Conservation (phyloP, 2,113 vertebrate species). For the Halcyon senegalensis region DNA sequence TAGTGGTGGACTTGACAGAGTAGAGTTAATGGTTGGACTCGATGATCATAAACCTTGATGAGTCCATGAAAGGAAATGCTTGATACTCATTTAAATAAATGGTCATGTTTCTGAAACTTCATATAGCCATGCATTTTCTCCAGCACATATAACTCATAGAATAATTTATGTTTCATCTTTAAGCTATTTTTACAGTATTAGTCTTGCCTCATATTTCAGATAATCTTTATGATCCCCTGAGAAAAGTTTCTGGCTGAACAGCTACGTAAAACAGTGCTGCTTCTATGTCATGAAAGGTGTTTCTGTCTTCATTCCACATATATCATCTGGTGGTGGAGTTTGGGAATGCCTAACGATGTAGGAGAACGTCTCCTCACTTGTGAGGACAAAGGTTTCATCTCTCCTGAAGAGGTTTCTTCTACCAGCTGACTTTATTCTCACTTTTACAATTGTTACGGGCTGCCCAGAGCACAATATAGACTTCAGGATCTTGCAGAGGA, state of each 20-base stretch:
- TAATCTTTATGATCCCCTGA: not conserved
- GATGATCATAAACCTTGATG: too few species aligned
- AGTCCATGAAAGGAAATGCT: not conserved
- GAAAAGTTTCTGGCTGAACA: not conserved
- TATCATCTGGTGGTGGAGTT: not conserved
- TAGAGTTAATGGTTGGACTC: too few species aligned
- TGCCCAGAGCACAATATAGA: not conserved
- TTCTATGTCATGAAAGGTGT: not conserved
- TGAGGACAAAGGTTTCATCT: not conserved
- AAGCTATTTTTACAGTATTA: not conserved
- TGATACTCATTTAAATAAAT: not conserved
- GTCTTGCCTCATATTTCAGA: not conserved
- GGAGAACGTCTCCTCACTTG: not conserved
- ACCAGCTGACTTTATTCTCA: not conserved
- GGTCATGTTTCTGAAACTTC: not conserved
- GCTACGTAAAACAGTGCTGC: not conserved
- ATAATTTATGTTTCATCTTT: not conserved
- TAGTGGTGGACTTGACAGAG: too few species aligned
- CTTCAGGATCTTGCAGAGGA: not conserved
- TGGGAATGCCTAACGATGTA: not conserved
- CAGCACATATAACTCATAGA: rapidly evolving
- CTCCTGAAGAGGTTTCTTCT: not conserved
- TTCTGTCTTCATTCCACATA: not conserved
- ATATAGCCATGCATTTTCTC: not conserved
- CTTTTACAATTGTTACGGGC: not conserved